Evolutionary conservation across 2,113 vertebrate species (phyloP), one percentile per base, ranked within the genome.

Genomic region (Chitala chitala): DNA sequence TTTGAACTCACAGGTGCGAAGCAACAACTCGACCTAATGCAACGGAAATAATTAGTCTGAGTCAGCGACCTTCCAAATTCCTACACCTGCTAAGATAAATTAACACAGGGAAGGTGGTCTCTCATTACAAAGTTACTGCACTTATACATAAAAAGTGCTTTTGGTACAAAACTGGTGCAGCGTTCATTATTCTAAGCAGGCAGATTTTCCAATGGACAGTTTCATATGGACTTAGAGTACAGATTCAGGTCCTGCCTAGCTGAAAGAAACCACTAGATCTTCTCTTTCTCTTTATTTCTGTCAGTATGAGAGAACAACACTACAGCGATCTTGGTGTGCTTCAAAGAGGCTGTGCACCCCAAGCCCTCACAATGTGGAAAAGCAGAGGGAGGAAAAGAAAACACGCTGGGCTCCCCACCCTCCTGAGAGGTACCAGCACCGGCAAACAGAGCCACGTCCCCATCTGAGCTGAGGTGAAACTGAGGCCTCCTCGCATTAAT

Each of bases 401-500:
- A n/a, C 13, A 31, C 5, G 20, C 6, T 8, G 66, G 44, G 6
- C 13, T 42, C n/a, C 65, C 66, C 5, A n/a, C n/a, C n/a, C n/a
- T n/a, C n/a, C 20, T 17, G 71, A 77, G 64, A 46, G 42, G 54
- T 12, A 20, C 48, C 22, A 22, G 5, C 61, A 22, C 17, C 20
- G 24, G 5, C 36, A 65, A 36, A 33, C 29, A 64, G 29, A 53
- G 68, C 15, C 1, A 29, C 38, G 36, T 46, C n/a, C 40, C 26
- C 17, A 12, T 54, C 40, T 42, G 46, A 8, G 20, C 9, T 7
- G 46, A 44, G 69, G 54, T 72, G 48, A 76, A 76, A 72, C 36
- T 54, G 36, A 64, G 69, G 75, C 72, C 58, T 46, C 29, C 29
- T n/a, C 56, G 46, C 36, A 63, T 76, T 50, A 76, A 63, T 42